phyloP scores from a whole-genome alignment of 1,140 invertebrate species.

The Brachionus rotundiformis region DNA sequence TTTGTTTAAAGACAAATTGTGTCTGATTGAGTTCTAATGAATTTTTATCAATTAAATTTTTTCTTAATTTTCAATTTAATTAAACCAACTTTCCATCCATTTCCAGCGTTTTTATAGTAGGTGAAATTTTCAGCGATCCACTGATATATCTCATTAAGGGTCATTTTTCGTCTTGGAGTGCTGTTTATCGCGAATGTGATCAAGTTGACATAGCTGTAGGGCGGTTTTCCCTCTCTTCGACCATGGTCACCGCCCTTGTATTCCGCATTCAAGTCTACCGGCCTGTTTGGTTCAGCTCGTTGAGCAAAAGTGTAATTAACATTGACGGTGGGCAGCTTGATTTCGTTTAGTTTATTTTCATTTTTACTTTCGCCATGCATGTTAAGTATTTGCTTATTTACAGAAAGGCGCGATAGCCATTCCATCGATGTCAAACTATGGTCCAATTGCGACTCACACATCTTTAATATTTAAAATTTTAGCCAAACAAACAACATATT shows the following conservation, averaged over 20 bases:
- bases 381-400: conserved; percentile 46
- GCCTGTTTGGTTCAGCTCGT: conserved; percentile 58
- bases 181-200: conserved; percentile 74
- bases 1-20: conserved; percentile 51
- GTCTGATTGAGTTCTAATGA: conserved; percentile 29
- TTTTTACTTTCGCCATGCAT: conserved; percentile 37
- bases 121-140: conserved; percentile 67
- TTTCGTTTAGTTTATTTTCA: not conserved
- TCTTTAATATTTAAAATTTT: conserved; percentile 23
- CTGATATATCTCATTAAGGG: conserved; percentile 66
- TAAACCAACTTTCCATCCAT: conserved; percentile 71
- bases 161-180: conserved; percentile 68
- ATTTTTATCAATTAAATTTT: conserved; percentile 23
- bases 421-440: conserved; percentile 68
- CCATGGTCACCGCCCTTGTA: conserved; percentile 57
- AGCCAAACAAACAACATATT: not conserved
- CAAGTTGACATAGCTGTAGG: conserved; percentile 73
- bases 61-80: conserved; percentile 55
- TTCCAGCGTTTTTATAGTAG: conserved; percentile 72
- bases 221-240: conserved; percentile 66
- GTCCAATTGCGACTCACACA: conserved; percentile 61
- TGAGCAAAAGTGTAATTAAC: conserved; percentile 56
- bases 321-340: not conserved
- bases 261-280: conserved; percentile 58
- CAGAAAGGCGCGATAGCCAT: conserved; percentile 66